These are phyloP conservation scores for Tringa solitaria DNA, from an alignment of 2,113 vertebrate species.

Conservation along the genomic window DNA sequence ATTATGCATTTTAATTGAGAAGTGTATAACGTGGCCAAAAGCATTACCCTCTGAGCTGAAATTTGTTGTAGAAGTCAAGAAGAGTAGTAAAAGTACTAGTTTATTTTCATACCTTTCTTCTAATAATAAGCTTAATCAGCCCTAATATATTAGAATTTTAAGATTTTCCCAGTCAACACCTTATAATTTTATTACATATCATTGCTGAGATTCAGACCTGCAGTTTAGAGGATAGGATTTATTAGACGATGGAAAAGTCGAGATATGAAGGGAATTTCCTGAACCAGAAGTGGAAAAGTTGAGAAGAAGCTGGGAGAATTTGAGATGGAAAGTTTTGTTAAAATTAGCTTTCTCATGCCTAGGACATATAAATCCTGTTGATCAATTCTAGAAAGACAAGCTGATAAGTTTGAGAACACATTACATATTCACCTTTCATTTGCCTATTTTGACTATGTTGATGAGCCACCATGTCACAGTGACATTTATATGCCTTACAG, in stretches of 20 bases:
- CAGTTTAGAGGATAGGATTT: background rate
- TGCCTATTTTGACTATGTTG: background rate
- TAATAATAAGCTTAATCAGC: background rate
- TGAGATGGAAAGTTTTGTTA: background rate
- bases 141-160: background rate
- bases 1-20: background rate
- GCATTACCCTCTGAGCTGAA: background rate
- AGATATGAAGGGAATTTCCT: background rate
- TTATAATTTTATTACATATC: background rate
- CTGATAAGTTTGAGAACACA: background rate
- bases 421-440: background rate
- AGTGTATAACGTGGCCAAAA: background rate
- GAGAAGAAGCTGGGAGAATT: background rate
- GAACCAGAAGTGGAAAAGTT: background rate
- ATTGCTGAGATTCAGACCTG: background rate
- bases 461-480: background rate
- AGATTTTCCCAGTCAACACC: background rate
- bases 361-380: background rate
- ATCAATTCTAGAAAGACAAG: background rate
- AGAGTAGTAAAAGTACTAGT: background rate
- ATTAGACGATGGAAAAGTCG: fast-evolving
- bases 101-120: background rate
- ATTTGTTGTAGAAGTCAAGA: background rate
- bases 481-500: background rate
- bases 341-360: background rate